Evolutionary conservation across 2,113 vertebrate species (phyloP), one percentile per base, ranked within the genome.

Genomic region (Psephotus haematonotus): DNA sequence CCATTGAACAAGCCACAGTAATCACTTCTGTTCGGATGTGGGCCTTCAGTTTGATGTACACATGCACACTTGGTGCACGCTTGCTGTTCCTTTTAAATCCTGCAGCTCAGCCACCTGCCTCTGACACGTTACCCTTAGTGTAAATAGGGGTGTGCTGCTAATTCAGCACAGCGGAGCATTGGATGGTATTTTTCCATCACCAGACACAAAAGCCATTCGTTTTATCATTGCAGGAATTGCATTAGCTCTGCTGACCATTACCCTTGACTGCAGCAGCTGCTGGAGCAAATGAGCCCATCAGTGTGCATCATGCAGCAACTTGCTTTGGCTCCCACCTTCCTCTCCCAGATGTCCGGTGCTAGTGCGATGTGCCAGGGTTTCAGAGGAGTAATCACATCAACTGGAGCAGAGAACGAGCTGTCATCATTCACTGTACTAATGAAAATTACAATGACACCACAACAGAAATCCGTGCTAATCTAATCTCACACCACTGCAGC

Each of bases 391-490:
- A 97, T 96, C 96, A 93, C 68, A 95, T 94, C 72, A 92, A 75
- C 95, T 64, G 93, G 57, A 95, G 83, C 76, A 67, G 62, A 92
- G 88, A 94, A 95, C 90, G 95, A 96, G 88, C 87, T 97, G 89
- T 88, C 95, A 90, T 92, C 95, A 90, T 81, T 97, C 90, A 94
- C 76, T 60, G 74, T 78, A 47, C 87, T 97, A 97, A 96, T 97
- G 89, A 97, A 98, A 97, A 97, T 96, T 95, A 95, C 94, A 85
- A 97, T 96, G 96, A 95, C 95, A 95, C 76, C 62, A 96, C 95
- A 95, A 94, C 60, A 95, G 39, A 96, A 95, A 97, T 96, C 90
- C 50, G 94, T 71, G 85, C 96, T 95, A 97, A 95, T 65, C 83
- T 96, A 96, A 97, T 91, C 87, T 91, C 85, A 79, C 46, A 89